Evolutionary conservation across 1,140 invertebrate species (phyloP), one percentile per base, ranked within the genome.

Genomic region (Formica selysi): DNA sequence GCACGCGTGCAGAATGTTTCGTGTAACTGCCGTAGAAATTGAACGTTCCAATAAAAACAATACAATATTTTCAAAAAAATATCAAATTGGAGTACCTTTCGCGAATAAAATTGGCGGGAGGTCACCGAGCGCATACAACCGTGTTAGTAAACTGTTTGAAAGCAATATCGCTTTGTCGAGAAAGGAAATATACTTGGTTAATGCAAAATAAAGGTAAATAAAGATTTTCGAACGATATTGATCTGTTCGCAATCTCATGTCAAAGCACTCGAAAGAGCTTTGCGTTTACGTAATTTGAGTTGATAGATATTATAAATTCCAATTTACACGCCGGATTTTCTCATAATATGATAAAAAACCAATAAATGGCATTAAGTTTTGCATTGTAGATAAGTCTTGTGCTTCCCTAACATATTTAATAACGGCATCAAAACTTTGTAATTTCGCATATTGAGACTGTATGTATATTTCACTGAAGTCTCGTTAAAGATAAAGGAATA

Each of bases 1-100:
- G 68, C 68, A 62, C 41, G 68, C 79, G 57, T 22, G 54, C 38
- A 74, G 68, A 41, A 83, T 73, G 79, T 83, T 83, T 62, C 68
- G 22, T 73, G 38, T 83, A 83, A 61, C 79, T 29, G 19, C 54
- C 19, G 38, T 41, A 41, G 68, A 83, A 83, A 83, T 83, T 83
- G 68, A 83, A 83, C 26, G 68, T 83, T 61, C 13, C n/a, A 83
- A 83, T 83, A 83, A 83, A 83, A 83, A 57, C 79, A 80, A 74
- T 16, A 41, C 54, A 48, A 29, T 83, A 83, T 83, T 70, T 83
- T 83, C 54, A 73, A 83, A 80, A 68, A 80, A 83, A 83, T 61
- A 83, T 83, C 79, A 83, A 74, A 74, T 83, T 62, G 54, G 57
- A 83, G 26, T 85, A 70, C 29, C 67, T 48, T 61, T 26, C 57